Evolutionary conservation across 2,113 vertebrate genomes (phyloP), one percentile per base, ranked within the genome.

Genomic region (Urocynchramus pylzowi): DNA sequence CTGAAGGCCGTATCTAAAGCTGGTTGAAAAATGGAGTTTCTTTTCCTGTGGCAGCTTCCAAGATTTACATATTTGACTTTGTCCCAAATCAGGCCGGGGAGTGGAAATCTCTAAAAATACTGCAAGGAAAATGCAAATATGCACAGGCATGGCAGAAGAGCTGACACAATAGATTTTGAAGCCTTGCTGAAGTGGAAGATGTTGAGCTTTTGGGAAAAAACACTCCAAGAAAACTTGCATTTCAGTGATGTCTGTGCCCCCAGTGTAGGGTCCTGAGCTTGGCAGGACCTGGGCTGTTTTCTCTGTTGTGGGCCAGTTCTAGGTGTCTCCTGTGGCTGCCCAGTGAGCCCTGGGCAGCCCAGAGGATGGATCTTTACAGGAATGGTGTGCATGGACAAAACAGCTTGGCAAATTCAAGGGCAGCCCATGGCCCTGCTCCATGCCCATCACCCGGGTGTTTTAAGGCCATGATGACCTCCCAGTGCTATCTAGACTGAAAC

Each of bases 21-120:
- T 57, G 27, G 20, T 73, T 94, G 91, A 93, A 85, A 96, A 95
- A 94, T 77, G 7, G 89, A 82, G 53, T 89, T 95, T 77, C 63
- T 68, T 89, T 97, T 97, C 95, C 94, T 96, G 81, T 44, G 41
- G n/a, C 53, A 93, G 89, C 61, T 79, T 96, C 93, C 91, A 96
- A 96, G 89, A 80, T 60, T 91, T 83, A 60, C 83, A 84, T 97
- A 86, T 67, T 95, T 97, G 95, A 96, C 76, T 95, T 77, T 21
- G 56, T 86, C 88, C 92, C 94, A 97, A 42, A 92, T 92, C 94
- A 27, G 92, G n/a, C 88, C 0, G 0, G 80, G 83, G 71, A 92
- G 68, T 95, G 68, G 86, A 96, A 92, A 94, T 88, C 86, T 96
- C 90, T 93, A 86, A 92, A 96, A 96, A 96, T 80, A 94, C 59